These are phyloP conservation scores for Nerophis lumbriciformis DNA, from an alignment of 2,113 vertebrate species.

Conservation along the genomic window DNA sequence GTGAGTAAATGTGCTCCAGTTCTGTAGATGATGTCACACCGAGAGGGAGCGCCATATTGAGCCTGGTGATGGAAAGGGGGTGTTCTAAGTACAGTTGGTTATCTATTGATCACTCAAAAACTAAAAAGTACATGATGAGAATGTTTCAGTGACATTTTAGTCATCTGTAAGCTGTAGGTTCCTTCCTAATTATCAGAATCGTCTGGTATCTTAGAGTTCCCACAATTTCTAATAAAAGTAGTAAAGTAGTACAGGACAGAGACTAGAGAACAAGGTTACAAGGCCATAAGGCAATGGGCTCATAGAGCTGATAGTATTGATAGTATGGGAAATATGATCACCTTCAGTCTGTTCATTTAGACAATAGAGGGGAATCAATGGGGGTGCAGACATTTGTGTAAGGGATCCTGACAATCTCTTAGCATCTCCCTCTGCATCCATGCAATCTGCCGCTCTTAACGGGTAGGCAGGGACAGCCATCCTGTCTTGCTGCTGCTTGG, in stretches of 20 bases:
- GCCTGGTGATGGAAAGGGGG: too few species aligned
- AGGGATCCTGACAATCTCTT: conserved; percentile 53
- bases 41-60: too few species aligned
- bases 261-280: conserved; percentile 48
- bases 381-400: conserved; percentile 23
- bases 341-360: conserved; percentile 58
- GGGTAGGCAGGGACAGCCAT: conserved; percentile 67
- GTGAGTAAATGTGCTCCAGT: too few species aligned
- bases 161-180: too few species aligned
- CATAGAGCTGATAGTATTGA: conserved; percentile 63
- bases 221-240: conserved; percentile 17
- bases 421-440: conserved; percentile 23
- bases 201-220: background rate
- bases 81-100: too few species aligned
- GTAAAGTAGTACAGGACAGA: conserved; percentile 22
- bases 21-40: too few species aligned
- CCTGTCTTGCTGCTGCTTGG: conserved; percentile 62
- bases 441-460: conserved; percentile 55
- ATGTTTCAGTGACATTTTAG: too few species aligned
- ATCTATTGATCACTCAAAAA: too few species aligned
- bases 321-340: conserved; percentile 69
- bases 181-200: background rate
- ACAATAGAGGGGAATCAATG: conserved; percentile 23
- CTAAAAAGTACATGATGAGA: too few species aligned
- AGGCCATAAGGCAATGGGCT: conserved; percentile 34